These are phyloP conservation scores for Columba livia DNA, from an alignment of 2,113 vertebrate species.

Conservation along the genomic window DNA sequence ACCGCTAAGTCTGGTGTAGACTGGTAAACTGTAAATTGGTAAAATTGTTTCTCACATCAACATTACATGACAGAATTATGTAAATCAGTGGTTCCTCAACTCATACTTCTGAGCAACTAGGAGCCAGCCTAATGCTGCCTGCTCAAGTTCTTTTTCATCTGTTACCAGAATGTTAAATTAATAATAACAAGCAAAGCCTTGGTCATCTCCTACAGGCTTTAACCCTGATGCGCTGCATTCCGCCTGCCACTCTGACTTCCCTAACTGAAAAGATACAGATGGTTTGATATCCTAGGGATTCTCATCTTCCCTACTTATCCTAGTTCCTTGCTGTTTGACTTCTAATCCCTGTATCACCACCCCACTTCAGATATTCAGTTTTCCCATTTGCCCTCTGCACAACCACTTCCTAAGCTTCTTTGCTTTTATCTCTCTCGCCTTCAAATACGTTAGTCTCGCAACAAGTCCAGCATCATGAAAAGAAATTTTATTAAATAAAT, in stretches of 20 bases:
- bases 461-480: background rate
- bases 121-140: background rate
- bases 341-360: background rate
- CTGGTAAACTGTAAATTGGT: no score
- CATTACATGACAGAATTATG: background rate
- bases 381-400: background rate
- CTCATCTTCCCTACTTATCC: background rate
- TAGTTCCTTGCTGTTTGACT: background rate
- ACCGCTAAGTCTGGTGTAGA: background rate
- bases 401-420: background rate
- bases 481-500: background rate
- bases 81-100: background rate
- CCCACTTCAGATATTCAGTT: rapidly evolving
- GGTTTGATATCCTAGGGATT: background rate
- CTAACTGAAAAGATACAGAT: background rate
- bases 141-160: background rate
- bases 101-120: background rate
- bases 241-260: background rate
- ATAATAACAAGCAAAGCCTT: background rate
- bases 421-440: background rate
- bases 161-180: background rate
- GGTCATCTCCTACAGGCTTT: background rate
- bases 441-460: background rate
- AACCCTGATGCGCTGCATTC: background rate
- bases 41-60: background rate